A percentile compares a stretch with the other conserved stretches of the same genome.
Evolutionary conservation across 1,140 invertebrate genomes (phyloP).

Genomic region (Drosophila takahashii): DNA sequence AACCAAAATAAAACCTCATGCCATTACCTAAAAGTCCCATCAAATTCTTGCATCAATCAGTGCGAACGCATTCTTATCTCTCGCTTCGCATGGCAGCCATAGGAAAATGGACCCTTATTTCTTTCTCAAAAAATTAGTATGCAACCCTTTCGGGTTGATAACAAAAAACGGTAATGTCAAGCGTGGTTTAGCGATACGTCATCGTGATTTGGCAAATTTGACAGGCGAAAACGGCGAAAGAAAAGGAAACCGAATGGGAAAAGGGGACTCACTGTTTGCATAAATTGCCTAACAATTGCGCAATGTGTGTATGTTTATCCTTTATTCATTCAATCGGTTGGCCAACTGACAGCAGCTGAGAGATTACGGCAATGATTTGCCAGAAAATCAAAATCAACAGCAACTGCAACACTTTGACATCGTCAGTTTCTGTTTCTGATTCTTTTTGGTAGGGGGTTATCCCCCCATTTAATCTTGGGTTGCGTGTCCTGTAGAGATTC

Average conservation of each 20-base stretch:
- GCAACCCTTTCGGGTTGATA: conserved; percentile 59
- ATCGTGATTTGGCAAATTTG: conserved; percentile 81
- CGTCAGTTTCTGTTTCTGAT: neutral
- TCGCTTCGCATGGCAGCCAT: conserved; percentile 14
- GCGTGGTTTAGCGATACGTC: conserved; percentile 76
- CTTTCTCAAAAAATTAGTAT: conserved; percentile 52
- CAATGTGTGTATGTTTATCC: conserved; percentile 52
- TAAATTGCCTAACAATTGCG: conserved; percentile 72
- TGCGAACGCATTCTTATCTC: conserved; percentile 43
- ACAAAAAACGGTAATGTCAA: conserved; percentile 66
- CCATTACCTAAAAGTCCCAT: conserved; percentile 5
- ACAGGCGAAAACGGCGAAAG: conserved; percentile 60
- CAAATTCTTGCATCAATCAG: conserved; percentile 25
- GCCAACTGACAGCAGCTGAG: conserved; percentile 67
- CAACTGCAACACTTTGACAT: conserved; percentile 65
- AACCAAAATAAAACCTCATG: neutral
- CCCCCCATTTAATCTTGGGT: conserved; percentile 13
- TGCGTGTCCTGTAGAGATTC: conserved; percentile 73
- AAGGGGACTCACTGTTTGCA: conserved; percentile 49
- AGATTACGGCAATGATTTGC: conserved; percentile 72
- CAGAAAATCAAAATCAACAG: conserved; percentile 44
- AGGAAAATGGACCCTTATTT: conserved; percentile 22
- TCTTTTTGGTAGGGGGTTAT: neutral
- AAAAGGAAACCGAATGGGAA: conserved; percentile 18
- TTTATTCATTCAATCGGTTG: conserved; percentile 49